Base-by-base conservation (phyloP, 2,888 invertebrate genomes). In the Frankliniella fusca region DNA sequence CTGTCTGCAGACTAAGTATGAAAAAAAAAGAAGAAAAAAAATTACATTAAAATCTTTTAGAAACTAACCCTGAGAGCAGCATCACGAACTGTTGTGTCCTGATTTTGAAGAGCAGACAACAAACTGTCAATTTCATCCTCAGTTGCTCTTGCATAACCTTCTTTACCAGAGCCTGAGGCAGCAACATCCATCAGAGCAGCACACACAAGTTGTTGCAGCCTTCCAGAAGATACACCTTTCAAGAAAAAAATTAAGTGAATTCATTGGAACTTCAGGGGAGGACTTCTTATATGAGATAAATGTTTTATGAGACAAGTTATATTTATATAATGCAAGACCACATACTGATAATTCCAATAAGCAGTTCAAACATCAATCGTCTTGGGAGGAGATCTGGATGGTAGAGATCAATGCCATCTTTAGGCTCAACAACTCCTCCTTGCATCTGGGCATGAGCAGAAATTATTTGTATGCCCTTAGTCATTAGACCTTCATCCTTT, bases 131-230 rank as follows among this genome's bases (percentile, higher is more conserved):
- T 92, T 89, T 97, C 97, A 7, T 91, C 92, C 15, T 90, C 88
- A 15, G 91, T 89, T 0, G 93, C 92, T 27, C 89, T 87, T 20
- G 93, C 92, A 86, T 93, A 92, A 38, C 91, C 92, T 49, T 90
- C 88, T 3, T 90, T 90, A 0, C 94, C 94, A 84, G 93, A 93
- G 80, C 93, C 93, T 84, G 94, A 93, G 80, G 90, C 90, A 7
- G 95, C 95, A 9, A 95, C 93, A 86, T 95, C 95, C 83, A 96
- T 88, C 82, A 97, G 89, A n/a, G 95, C 94, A 54, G 92, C 91
- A 38, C 93, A 93, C 61, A 95, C 94, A 86, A 94, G 92, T 11
- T 94, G 92, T 88, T 96, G 95, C 49, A 94, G 90, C 82, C 93
- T 90, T 0, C 94, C 94, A 54, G 89, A 89, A 23, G 93, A 92